Conservation (phyloP, 2,113 vertebrate species). For the Triplophysa tibetana region DNA sequence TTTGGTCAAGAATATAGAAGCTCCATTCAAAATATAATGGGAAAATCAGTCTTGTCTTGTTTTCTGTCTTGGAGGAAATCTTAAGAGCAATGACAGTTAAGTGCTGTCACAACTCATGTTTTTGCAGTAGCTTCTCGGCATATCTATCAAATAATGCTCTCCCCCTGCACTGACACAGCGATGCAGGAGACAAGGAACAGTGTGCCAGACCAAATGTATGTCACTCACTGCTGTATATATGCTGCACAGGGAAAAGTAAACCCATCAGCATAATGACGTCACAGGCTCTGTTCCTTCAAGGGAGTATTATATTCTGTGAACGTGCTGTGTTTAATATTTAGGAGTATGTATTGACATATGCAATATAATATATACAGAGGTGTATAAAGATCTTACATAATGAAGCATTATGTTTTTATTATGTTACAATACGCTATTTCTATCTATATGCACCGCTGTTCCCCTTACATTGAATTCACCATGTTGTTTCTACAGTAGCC, state of each 20-base stretch:
- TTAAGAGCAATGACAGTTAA: constrained; percentile 32
- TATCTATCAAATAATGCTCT: constrained; percentile 38
- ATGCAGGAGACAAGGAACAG: constrained; percentile 29
- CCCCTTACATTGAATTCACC: too few species aligned
- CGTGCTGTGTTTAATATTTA: too few species aligned
- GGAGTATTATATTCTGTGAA: background rate
- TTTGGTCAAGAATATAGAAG: background rate
- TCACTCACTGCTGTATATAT: constrained; percentile 36
- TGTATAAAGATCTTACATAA: too few species aligned
- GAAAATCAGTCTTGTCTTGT: background rate
- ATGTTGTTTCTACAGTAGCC: too few species aligned
- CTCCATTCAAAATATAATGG: background rate
- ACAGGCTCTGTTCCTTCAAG: background rate
- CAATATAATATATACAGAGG: too few species aligned
- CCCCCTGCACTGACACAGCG: background rate
- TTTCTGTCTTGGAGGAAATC: constrained; percentile 8
- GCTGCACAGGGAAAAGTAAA: constrained; percentile 37
- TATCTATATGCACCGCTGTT: too few species aligned
- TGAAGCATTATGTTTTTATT: too few species aligned
- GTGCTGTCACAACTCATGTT: constrained; percentile 29
- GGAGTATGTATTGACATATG: too few species aligned
- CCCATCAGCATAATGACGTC: constrained; percentile 39
- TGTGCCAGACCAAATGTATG: constrained; percentile 41
- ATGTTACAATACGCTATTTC: too few species aligned
- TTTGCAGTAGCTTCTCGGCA: constrained; percentile 5